Evolutionary conservation across 2,888 invertebrate species (phyloP).

Genomic region (Drosophila setosimentum): DNA sequence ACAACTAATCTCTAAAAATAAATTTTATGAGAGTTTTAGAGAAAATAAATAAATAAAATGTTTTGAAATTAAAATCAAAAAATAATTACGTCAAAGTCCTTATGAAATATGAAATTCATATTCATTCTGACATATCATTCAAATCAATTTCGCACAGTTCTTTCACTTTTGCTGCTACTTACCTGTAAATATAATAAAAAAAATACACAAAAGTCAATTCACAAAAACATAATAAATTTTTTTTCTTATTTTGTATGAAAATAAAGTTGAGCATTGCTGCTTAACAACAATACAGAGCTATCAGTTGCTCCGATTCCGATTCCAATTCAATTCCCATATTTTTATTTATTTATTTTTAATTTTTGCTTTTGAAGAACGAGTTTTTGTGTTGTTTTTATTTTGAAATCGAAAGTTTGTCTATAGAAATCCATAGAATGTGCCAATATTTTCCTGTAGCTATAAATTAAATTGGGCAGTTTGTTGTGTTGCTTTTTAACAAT

Average conservation of each 20-base stretch:
- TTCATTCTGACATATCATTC: background rate
- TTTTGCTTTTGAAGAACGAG: slow-evolving; percentile 39
- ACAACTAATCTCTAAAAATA: background rate
- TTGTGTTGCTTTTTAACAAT: slow-evolving; percentile 47
- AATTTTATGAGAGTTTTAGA: background rate
- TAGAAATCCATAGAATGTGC: slow-evolving; percentile 54
- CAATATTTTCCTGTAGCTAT: slow-evolving; percentile 44
- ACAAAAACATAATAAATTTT: background rate
- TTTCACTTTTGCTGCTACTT: slow-evolving; percentile 3
- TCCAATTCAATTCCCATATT: slow-evolving; percentile 16
- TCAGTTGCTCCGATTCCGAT: slow-evolving; percentile 39
- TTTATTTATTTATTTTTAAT: slow-evolving; percentile 1
- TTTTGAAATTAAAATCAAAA: background rate
- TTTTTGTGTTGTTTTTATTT: slow-evolving; percentile 40
- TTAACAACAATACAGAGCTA: slow-evolving; percentile 36
- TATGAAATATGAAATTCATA: background rate
- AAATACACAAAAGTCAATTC: background rate
- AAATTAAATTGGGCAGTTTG: slow-evolving; percentile 39
- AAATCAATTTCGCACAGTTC: slow-evolving; percentile 3
- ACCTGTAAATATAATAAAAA: background rate
- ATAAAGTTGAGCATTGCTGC: slow-evolving; percentile 18
- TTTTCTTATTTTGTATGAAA: background rate
- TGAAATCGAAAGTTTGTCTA: slow-evolving; percentile 66
- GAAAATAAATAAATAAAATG: background rate
- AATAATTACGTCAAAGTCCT: background rate